phyloP scores from a whole-genome alignment of 1,140 invertebrate genomes.

The Pentalonia nigronervosa region DNA sequence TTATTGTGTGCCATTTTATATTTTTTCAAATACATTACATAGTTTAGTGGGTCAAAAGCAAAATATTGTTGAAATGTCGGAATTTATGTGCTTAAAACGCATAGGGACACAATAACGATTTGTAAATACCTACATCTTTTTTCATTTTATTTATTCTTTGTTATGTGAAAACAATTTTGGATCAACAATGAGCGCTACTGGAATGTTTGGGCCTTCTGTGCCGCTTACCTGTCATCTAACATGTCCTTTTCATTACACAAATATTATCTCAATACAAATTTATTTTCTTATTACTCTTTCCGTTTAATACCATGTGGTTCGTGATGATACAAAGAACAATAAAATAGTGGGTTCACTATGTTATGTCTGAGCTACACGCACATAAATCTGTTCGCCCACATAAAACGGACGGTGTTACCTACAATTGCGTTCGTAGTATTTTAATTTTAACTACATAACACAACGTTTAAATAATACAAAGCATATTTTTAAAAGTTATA shows the following conservation, averaged over 20 bases:
- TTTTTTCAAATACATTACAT: slow-evolving; percentile 16
- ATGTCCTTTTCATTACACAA: slow-evolving; percentile 53
- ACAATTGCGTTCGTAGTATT: slow-evolving; percentile 1
- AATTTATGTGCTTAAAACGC: not conserved
- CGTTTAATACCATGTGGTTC: slow-evolving; percentile 28
- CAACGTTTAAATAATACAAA: not conserved
- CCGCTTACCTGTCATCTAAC: slow-evolving; percentile 47
- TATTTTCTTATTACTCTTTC: slow-evolving; percentile 7
- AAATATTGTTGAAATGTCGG: slow-evolving; percentile 33
- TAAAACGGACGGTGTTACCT: slow-evolving; percentile 28
- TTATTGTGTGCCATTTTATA: not conserved
- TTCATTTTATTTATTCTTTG: slow-evolving; percentile 16
- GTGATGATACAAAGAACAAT: slow-evolving; percentile 49
- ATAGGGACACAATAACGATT: slow-evolving; percentile 4
- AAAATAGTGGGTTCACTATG: slow-evolving; percentile 35
- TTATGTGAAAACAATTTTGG: not conserved
- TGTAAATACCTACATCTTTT: not conserved
- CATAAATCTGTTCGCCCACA: slow-evolving; percentile 56
- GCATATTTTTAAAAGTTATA: not conserved
- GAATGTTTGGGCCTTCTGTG: slow-evolving; percentile 29
- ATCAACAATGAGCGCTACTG: slow-evolving; percentile 35
- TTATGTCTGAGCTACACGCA: slow-evolving; percentile 9
- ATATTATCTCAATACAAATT: slow-evolving; percentile 46
- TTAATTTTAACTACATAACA: not conserved
- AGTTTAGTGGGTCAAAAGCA: slow-evolving; percentile 8